phyloP scores from a whole-genome alignment of 2,113 vertebrate genomes.

The Phocoena sinus region DNA sequence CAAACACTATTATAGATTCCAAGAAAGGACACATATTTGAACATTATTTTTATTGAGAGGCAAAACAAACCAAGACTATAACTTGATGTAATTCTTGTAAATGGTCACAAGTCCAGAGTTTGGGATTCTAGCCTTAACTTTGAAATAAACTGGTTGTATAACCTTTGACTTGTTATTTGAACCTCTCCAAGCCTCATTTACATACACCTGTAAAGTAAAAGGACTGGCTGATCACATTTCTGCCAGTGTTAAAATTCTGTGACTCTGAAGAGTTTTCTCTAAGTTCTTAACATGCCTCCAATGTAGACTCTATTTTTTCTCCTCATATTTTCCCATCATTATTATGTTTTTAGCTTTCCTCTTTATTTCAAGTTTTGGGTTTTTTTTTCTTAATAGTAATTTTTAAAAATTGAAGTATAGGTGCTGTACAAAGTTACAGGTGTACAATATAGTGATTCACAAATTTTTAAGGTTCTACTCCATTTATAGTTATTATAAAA shows the following conservation, averaged over 20 bases:
- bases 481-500: not conserved
- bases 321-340: not conserved
- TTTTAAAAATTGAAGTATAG: not conserved
- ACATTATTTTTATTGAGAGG: not conserved
- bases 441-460: not conserved
- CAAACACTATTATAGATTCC: not conserved
- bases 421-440: not conserved
- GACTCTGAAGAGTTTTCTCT: not conserved
- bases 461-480: not conserved
- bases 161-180: not conserved
- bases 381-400: not conserved
- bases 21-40: not conserved
- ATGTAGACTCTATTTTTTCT: not conserved
- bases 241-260: not conserved
- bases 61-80: not conserved
- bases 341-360: not conserved
- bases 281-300: not conserved
- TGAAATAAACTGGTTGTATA: not conserved
- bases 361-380: not conserved
- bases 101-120: not conserved
- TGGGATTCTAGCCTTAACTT: not conserved
- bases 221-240: not conserved
- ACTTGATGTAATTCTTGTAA: not conserved
- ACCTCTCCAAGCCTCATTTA: not conserved
- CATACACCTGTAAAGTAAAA: not conserved